Evolutionary conservation across 2,888 invertebrate genomes (phyloP).

Genomic region (Chirona hameri): DNA sequence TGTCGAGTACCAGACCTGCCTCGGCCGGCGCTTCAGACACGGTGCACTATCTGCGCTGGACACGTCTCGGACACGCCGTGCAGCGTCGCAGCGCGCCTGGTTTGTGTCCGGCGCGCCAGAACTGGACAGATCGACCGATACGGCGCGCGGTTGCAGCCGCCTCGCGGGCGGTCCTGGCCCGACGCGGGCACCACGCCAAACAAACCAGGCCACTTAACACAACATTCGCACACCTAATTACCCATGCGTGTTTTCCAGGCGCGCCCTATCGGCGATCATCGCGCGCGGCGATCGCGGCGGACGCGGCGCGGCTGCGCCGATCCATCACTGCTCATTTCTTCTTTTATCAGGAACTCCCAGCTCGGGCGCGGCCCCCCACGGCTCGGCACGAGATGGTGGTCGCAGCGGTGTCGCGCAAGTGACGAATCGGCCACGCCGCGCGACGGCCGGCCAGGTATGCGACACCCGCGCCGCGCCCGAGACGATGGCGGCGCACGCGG

Average conservation of each 20-base stretch:
- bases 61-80: neutral
- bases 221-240: slow-evolving; percentile 26
- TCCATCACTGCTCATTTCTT: slow-evolving; percentile 29
- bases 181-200: neutral
- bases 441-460: neutral
- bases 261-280: neutral
- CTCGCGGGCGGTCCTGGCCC: neutral
- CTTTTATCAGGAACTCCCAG: slow-evolving; percentile 12
- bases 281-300: neutral
- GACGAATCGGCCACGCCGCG: slow-evolving; percentile 1
- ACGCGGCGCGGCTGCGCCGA: neutral
- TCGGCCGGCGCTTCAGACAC: neutral
- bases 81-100: neutral
- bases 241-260: slow-evolving; percentile 4
- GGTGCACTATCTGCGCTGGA: too few species aligned
- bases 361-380: neutral
- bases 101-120: neutral
- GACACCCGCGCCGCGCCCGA: neutral
- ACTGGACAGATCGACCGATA: slow-evolving; percentile 8
- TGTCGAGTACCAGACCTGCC: neutral
- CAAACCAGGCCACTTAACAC: slow-evolving; percentile 22
- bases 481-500: neutral
- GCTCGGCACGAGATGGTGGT: slow-evolving; percentile 2
- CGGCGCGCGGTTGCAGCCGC: neutral
- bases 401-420: neutral